phyloP scores from a whole-genome alignment of 1,140 invertebrate genomes.

The Nebria ingens region DNA sequence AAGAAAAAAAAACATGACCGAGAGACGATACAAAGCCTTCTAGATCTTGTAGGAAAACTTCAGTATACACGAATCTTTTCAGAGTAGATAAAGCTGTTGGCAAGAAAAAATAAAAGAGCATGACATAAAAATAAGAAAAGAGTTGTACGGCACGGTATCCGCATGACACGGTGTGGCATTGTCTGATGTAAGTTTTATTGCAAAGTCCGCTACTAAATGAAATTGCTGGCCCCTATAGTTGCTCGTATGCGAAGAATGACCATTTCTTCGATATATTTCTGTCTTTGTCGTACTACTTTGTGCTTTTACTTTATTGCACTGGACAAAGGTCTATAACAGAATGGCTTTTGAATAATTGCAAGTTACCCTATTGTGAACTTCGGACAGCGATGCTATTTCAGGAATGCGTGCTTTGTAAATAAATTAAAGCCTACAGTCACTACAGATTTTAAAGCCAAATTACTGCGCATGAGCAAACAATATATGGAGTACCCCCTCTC shows the following conservation, averaged over 20 bases:
- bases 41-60: neutral
- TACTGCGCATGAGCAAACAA: too few relatives aligned
- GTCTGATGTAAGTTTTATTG: slow-evolving; percentile 8
- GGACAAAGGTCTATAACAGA: too few relatives aligned
- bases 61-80: slow-evolving; percentile 5
- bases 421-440: too few relatives aligned
- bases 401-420: too few relatives aligned
- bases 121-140: neutral
- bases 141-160: neutral
- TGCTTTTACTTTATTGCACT: too few relatives aligned
- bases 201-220: neutral
- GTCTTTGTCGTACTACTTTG: too few relatives aligned
- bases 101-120: neutral
- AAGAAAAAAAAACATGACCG: too few relatives aligned
- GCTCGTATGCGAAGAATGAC: neutral
- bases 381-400: too few relatives aligned
- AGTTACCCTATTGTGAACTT: too few relatives aligned
- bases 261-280: neutral
- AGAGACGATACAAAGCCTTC: neutral
- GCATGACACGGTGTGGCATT: neutral
- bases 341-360: too few relatives aligned
- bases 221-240: neutral
- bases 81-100: neutral
- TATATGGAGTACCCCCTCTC: too few relatives aligned
- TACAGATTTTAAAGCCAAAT: too few relatives aligned